phyloP scores from a whole-genome alignment of 30 jellyfish, hydroid and myxozoan species.

The Aurelia coerulea region DNA sequence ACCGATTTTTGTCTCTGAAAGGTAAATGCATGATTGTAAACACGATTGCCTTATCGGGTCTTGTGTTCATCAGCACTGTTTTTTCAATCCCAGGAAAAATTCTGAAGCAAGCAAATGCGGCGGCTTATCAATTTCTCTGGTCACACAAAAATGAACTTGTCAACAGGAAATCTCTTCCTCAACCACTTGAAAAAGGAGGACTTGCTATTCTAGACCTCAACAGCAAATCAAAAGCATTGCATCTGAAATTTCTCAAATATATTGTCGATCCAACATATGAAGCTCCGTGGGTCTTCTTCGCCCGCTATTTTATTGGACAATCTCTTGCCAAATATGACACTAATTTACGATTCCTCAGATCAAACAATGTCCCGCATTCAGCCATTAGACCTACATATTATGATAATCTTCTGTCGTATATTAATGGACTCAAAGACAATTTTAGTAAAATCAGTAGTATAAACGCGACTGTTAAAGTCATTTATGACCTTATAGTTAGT shows the following conservation, averaged over 20 bases:
- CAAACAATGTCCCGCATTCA: not conserved
- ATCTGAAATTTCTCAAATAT: not conserved
- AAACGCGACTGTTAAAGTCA: not conserved
- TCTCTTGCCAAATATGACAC: not conserved
- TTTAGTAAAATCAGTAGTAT: not conserved
- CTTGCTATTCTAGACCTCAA: not conserved
- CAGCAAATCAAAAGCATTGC: not conserved
- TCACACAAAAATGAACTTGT: constrained; percentile 8
- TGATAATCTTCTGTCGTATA: not conserved
- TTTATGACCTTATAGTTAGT: not conserved
- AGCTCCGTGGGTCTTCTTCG: constrained; percentile 5
- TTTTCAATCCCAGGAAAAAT: not conserved
- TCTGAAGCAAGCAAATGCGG: too few relatives aligned
- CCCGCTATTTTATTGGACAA: not conserved
- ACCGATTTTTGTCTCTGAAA: constrained; percentile 16
- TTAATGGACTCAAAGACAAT: not conserved
- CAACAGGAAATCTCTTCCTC: not conserved
- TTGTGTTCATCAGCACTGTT: constrained; percentile 3
- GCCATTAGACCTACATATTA: not conserved
- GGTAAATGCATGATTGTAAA: constrained; percentile 22
- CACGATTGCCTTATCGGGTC: constrained; percentile 10
- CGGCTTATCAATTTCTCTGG: constrained; percentile 6
- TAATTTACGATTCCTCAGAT: not conserved
- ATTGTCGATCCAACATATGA: not conserved
- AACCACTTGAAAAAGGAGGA: not conserved